phyloP scores from a whole-genome alignment of 2,797 vertebrate genomes.

The Fringilla coelebs region DNA sequence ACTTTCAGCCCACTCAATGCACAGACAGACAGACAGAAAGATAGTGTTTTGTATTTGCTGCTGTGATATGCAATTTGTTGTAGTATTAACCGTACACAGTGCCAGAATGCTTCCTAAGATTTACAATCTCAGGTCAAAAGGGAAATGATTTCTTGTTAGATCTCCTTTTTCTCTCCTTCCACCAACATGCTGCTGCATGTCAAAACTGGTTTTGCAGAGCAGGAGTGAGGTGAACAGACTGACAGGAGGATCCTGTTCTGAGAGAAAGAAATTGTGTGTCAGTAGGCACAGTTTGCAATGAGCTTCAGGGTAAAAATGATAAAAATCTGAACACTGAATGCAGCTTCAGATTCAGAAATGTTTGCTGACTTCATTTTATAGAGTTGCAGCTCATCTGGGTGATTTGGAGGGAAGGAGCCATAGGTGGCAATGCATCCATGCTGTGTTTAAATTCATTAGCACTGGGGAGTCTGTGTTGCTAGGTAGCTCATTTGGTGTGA shows the following conservation, averaged over 20 bases:
- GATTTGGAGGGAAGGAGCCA: background rate
- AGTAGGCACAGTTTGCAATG: background rate
- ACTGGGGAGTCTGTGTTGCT: slow-evolving; percentile 26
- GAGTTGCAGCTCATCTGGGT: background rate
- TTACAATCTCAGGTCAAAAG: slow-evolving; percentile 47
- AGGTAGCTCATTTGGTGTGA: slow-evolving; percentile 27
- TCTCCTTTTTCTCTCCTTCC: slow-evolving; percentile 6
- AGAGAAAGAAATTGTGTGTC: background rate
- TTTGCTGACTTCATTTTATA: slow-evolving; percentile 6
- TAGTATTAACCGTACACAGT: slow-evolving; percentile 51
- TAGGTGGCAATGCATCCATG: background rate
- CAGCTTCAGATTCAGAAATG: background rate
- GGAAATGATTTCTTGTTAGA: slow-evolving; percentile 26
- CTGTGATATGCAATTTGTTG: slow-evolving; percentile 66
- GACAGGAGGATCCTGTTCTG: background rate
- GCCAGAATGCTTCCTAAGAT: slow-evolving; percentile 29
- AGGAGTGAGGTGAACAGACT: slow-evolving; percentile 8
- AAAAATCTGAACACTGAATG: background rate
- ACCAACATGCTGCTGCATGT: background rate
- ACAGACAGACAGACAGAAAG: slow-evolving; percentile 48
- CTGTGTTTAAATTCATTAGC: slow-evolving; percentile 54
- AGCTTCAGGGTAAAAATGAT: background rate
- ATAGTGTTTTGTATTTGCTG: slow-evolving; percentile 45
- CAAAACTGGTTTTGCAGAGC: slow-evolving; percentile 8
- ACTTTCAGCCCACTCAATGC: slow-evolving; percentile 60